These are phyloP conservation scores for Plebejus argus DNA, from an alignment of 2,888 invertebrate species.

Conservation along the genomic window DNA sequence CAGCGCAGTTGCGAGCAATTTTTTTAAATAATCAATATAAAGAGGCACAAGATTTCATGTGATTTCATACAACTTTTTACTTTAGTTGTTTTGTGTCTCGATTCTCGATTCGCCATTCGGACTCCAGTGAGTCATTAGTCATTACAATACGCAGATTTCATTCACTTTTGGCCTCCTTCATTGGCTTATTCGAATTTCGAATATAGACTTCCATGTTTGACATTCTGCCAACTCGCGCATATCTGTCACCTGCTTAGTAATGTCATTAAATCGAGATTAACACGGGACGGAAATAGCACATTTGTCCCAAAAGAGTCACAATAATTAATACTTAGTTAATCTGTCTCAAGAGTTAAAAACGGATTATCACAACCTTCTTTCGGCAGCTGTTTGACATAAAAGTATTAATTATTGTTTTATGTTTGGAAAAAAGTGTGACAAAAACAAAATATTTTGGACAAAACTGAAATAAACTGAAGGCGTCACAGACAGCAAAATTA, in stretches of 20 bases:
- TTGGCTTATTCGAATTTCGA: slow-evolving; percentile 11
- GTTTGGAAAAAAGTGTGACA: not conserved
- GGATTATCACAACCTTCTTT: not conserved
- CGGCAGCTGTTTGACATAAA: not conserved
- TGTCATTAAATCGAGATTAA: slow-evolving; percentile 9
- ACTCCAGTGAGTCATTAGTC: not conserved
- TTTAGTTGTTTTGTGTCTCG: too few species aligned
- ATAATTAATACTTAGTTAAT: not conserved
- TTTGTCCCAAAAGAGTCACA: not conserved
- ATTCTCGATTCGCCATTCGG: too few species aligned
- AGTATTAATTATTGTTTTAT: not conserved
- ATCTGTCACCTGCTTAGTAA: slow-evolving; percentile 16
- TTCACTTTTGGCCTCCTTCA: slow-evolving; percentile 21
- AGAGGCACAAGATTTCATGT: too few species aligned
- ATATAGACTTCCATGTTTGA: slow-evolving; percentile 17
- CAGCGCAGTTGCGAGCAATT: too few species aligned
- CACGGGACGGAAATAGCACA: not conserved
- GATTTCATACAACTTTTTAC: too few species aligned
- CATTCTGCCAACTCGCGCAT: slow-evolving; percentile 1
- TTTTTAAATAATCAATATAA: too few species aligned
- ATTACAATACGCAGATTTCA: not conserved
- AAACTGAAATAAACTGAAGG: not conserved
- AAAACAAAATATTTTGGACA: not conserved
- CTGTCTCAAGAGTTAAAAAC: not conserved
- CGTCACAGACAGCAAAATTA: too few species aligned